Base-by-base conservation (phyloP, 2,888 invertebrate species). In the Fabriciana adippe region DNA sequence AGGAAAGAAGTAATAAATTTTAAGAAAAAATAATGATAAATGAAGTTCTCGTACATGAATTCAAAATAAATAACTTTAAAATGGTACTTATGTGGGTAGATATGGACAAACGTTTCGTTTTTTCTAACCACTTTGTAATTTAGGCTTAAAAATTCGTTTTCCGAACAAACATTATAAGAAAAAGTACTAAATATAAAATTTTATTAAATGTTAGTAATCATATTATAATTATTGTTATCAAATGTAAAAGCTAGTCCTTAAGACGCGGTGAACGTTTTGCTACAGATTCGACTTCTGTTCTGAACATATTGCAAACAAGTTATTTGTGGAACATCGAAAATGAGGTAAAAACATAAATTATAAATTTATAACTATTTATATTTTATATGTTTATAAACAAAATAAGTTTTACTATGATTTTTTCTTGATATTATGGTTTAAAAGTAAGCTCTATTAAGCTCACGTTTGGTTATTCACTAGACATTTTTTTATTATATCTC, bases 301-400 rank as follows among this genome's bases (percentile, higher is more conserved):
- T 14, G 35, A 66, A 61, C 66, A 55, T 54, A 61, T 66, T 66
- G 41, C 50, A n/a, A 54, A 41, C 15, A 47, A n/a, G 53, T 66
- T 16, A 13, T 66, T 54, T 59, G 63, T 26, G n/a, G 55, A 41
- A 59, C 31, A 59, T 55, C 26, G 45, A 55, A 56, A 64, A 54
- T 47, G 41, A 54, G 59, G 47, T 54, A 59, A 54, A 65, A 54
- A 54, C 53, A 47, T 65, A 15, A 59, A 59, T 51, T 1, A 13
- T 59, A 31, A 6, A 59, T 26, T 16, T 48, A 31, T 5, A 16
- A 48, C 16, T 5, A 31, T 31, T 59, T 48, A 59, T 2, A n/a
- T 31, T n/a, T 59, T n/a, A 21, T 48, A 26, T n/a, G n/a, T n/a
- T n/a, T n/a, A n/a, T 48, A n/a, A 57, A 41, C 45, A 21, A 14